Base-by-base conservation (phyloP, 2,797 vertebrate species). In the Oreortyx pictus region DNA sequence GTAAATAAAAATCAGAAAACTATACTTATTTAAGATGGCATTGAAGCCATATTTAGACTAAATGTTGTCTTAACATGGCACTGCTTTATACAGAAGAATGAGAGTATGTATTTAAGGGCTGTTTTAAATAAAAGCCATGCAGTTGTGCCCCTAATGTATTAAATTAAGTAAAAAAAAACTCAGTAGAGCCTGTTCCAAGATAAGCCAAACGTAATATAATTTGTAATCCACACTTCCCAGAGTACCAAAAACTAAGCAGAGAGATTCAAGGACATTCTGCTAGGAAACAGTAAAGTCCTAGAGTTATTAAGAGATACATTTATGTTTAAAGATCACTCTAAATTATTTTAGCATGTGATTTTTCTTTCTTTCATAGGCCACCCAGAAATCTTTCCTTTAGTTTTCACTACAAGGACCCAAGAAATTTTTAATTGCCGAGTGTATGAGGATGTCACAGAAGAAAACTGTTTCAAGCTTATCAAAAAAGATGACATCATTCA, bases 381-480 rank as follows among this genome's bases (percentile, higher is more conserved):
- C 86, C 98, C 98, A 18, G 98, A 98, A 80, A 98, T 99, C 95
- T 97, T 98, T 91, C 99, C 99, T 50, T 72, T 99, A 97, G 97
- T 98, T 78, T 97, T 99, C 92, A 99, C 99, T 82, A 98, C 97
- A 72, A 98, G 97, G 91, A 99, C 99, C 19, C 99, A 99, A 97
- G 98, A 98, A 97, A 97, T 99, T 94, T 99, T 99, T 92, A 96
- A 93, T 10, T 99, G 99, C 84, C 92, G 93, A 31, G 54, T 96
- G 11, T 98, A 98, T 43, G 97, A 98, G 93, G 98, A 99, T 31
- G 80, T 99, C 84, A 99, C 98, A 5, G 96, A 95, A 44, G 98
- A 98, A 82, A 97, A 95, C 35, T 97, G 98, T 67, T 98, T 98
- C 97, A 99, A 98, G 95, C 97, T 99, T 68, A 96, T 99, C 94